phyloP scores from a whole-genome alignment of 2,797 vertebrate species.

The Pangasius djambal region DNA sequence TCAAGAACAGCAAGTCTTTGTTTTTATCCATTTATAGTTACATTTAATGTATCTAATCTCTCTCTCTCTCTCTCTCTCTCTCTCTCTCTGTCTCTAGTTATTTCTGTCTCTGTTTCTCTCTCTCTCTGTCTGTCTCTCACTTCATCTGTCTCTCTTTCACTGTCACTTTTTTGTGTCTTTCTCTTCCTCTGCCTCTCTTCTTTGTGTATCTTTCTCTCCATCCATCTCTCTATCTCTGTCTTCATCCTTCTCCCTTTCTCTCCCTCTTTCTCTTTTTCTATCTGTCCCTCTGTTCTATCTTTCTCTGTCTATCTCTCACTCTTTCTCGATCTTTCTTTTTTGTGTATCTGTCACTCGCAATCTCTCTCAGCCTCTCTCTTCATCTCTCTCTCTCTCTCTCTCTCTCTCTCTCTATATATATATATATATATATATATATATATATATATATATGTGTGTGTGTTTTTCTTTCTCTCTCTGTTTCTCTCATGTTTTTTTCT shows the following conservation, averaged over 20 bases:
- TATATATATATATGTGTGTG: too few relatives aligned
- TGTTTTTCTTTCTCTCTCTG: background rate
- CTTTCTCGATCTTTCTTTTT: background rate
- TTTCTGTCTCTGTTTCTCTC: background rate
- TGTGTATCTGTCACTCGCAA: background rate
- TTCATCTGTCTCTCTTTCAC: background rate
- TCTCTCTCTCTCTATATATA: background rate
- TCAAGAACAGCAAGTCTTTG: background rate
- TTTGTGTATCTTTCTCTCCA: background rate
- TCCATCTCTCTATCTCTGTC: background rate
- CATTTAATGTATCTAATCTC: background rate
- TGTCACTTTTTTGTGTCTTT: background rate
- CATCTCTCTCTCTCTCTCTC: background rate
- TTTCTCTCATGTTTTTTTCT: background rate
- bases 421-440: too few relatives aligned
- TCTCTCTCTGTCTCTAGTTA: background rate
- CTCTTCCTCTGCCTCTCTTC: background rate
- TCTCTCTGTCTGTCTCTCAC: background rate
- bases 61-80: background rate
- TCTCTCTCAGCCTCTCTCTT: background rate
- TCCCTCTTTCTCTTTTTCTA: background rate
- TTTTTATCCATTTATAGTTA: background rate
- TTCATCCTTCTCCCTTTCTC: background rate
- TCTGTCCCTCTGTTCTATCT: background rate
- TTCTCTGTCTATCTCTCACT: background rate